Percentiles rank a stretch among this genome's conserved stretches.
Conservation (phyloP, 2,797 vertebrate genomes). For the Pygocentrus nattereri region DNA sequence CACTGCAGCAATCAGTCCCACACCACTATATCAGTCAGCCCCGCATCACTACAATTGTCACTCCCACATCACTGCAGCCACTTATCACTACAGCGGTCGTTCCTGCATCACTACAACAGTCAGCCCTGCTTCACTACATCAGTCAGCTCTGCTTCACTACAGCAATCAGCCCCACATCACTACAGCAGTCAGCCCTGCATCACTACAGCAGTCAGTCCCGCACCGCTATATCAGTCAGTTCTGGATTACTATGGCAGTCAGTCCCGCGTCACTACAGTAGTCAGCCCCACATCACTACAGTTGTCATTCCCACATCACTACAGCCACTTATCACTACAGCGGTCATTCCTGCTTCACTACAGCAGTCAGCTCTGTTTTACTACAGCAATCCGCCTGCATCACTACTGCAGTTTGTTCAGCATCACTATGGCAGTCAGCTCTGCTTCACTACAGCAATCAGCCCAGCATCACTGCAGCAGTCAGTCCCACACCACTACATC, state of each 20-base stretch:
- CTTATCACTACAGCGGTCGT: not conserved
- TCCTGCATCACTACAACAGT: not conserved
- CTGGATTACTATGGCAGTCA: not conserved
- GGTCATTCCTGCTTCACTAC: not conserved
- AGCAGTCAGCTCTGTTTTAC: not conserved
- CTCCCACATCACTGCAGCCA: too few species aligned
- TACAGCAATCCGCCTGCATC: too few species aligned
- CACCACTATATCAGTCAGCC: too few species aligned
- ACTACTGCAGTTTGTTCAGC: too few species aligned
- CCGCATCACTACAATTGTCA: too few species aligned
- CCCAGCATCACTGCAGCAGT: conserved; percentile 91
- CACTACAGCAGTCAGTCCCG: not conserved
- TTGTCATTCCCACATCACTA: not conserved
- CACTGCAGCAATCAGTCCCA: too few species aligned
- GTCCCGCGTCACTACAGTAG: too few species aligned
- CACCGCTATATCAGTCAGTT: not conserved
- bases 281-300: not conserved
- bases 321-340: not conserved
- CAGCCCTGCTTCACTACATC: not conserved
- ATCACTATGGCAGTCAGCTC: not conserved
- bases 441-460: conserved; percentile 65
- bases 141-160: not conserved
- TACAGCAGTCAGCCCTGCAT: not conserved
- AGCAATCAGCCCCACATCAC: not conserved
- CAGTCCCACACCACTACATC: conserved; percentile 59